These are phyloP conservation scores for Oasisia sp. DNA, from an alignment of 2,888 invertebrate genomes.

Conservation along the genomic window DNA sequence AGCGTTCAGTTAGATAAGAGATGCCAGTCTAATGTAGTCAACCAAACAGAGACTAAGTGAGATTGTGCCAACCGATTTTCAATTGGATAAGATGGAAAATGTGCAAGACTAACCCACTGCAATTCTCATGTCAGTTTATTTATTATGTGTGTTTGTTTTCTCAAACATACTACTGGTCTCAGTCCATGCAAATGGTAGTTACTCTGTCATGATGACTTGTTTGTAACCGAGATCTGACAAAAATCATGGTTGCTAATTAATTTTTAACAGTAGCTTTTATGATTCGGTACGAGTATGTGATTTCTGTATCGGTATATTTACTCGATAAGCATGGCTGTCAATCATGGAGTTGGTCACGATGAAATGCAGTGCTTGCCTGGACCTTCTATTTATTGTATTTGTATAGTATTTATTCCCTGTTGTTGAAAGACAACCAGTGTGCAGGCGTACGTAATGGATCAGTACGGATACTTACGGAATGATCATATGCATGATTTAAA, in stretches of 20 bases:
- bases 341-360: not conserved
- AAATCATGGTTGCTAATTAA: not conserved
- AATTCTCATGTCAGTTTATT: not conserved
- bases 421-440: not conserved
- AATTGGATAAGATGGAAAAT: too few relatives aligned
- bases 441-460: not conserved
- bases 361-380: not conserved
- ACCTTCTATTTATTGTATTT: not conserved
- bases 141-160: not conserved
- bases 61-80: not conserved
- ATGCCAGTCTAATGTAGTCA: not conserved
- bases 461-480: not conserved
- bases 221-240: not conserved
- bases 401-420: not conserved
- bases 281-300: not conserved
- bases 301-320: not conserved
- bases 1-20: not conserved
- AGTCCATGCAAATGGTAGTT: not conserved
- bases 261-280: not conserved
- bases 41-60: not conserved
- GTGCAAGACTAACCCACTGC: not conserved
- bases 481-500: not conserved
- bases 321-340: not conserved
- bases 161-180: not conserved
- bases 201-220: not conserved